phyloP scores from a whole-genome alignment of 2,797 vertebrate genomes.

The Siniperca undulata region DNA sequence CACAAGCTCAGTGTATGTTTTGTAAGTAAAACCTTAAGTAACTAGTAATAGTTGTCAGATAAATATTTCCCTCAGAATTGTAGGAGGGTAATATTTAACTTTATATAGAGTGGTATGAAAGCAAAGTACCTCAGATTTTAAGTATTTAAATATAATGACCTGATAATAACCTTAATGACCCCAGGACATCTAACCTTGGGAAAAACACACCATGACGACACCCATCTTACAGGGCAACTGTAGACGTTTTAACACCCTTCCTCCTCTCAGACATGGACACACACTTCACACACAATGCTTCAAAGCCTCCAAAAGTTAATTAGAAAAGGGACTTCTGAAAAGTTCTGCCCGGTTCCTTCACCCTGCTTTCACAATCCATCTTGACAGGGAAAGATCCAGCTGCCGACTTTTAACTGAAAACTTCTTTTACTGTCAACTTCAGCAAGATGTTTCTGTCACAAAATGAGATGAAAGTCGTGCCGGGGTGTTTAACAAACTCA shows the following conservation, averaged over 20 bases:
- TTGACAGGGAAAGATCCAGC: constrained; percentile 39
- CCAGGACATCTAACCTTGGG: background rate
- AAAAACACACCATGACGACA: background rate
- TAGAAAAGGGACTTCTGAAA: constrained; percentile 55
- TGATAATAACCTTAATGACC: background rate
- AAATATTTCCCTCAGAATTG: background rate
- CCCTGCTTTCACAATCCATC: constrained; percentile 37
- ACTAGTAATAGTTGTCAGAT: background rate
- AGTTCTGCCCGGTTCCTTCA: constrained; percentile 34
- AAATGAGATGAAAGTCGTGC: constrained; percentile 64
- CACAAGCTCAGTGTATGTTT: background rate
- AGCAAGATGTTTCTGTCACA: constrained; percentile 52
- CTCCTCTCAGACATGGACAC: constrained; percentile 33
- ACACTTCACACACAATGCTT: constrained; percentile 29
- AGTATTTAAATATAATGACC: background rate
- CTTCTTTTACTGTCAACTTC: constrained; percentile 58
- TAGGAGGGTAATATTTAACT: background rate
- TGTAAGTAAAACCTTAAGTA: background rate
- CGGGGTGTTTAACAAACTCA: constrained; percentile 59
- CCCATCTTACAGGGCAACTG: background rate
- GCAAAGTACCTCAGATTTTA: background rate
- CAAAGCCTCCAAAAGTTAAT: constrained; percentile 63
- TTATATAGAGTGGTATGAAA: too few species aligned
- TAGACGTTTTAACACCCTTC: background rate
- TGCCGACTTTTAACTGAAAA: constrained; percentile 54